Percentiles rank a stretch among this genome's conserved stretches.
Conservation (phyloP, 2,113 vertebrate species). For the Heterochromis multidens region DNA sequence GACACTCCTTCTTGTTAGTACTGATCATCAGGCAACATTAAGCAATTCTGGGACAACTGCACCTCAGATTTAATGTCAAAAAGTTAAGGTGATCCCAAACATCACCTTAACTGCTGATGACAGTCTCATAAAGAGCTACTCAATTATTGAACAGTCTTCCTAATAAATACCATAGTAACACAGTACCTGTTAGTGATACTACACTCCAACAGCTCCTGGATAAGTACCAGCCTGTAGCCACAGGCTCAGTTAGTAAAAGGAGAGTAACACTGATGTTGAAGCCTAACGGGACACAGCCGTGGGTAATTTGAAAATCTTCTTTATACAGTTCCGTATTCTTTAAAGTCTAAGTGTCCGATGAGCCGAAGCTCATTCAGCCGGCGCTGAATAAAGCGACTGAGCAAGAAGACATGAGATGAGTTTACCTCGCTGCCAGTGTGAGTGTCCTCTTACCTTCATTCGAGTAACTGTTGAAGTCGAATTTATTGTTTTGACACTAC, state of each 20-base stretch:
- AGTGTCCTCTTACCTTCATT: conserved; percentile 76
- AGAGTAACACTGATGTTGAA: neutral
- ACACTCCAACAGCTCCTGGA: neutral
- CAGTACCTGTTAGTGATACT: neutral
- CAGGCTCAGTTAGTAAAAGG: neutral
- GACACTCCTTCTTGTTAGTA: neutral
- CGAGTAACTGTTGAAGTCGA: conserved; percentile 42
- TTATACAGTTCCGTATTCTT: conserved; percentile 53
- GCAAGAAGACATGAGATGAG: neutral
- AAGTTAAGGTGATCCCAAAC: neutral
- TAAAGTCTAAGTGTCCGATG: neutral
- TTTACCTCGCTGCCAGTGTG: neutral
- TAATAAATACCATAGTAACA: neutral
- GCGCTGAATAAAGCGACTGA: conserved; percentile 6
- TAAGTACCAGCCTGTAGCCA: neutral
- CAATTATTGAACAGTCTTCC: neutral
- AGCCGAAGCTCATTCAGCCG: conserved; percentile 41
- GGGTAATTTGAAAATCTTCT: neutral
- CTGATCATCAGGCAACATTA: neutral
- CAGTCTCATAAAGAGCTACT: neutral
- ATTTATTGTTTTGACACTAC: conserved; percentile 53
- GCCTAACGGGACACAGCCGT: neutral
- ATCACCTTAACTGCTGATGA: neutral
- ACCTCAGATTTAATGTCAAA: neutral
- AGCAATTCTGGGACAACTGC: neutral